Evolutionary conservation across 2,888 invertebrate genomes (phyloP).

Genomic region (Spatulosminthurus flaviceps): DNA sequence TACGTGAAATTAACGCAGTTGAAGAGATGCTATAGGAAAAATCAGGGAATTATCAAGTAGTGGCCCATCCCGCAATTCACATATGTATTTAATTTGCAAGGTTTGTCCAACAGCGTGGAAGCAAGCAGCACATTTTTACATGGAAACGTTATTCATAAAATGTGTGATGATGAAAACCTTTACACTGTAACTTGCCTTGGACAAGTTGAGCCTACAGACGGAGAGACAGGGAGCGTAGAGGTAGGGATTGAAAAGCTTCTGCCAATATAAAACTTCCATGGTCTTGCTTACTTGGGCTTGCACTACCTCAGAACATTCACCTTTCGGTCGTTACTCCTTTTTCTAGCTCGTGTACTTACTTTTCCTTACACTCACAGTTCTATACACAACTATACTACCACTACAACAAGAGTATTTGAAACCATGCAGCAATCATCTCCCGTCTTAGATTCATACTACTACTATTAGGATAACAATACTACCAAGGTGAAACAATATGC

Average conservation of each 20-base stretch:
- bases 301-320: slow-evolving; percentile 49
- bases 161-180: slow-evolving; percentile 10
- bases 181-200: slow-evolving; percentile 45
- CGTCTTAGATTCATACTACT: slow-evolving; percentile 8
- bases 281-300: slow-evolving; percentile 38
- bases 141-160: slow-evolving; percentile 18
- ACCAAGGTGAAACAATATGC: not conserved
- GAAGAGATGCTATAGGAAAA: not conserved
- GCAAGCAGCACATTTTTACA: not conserved
- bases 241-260: slow-evolving; percentile 1
- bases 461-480: not conserved
- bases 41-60: not conserved
- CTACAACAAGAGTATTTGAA: not conserved
- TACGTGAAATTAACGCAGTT: not conserved
- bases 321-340: slow-evolving; percentile 58
- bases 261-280: slow-evolving; percentile 21
- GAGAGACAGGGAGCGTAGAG: not conserved
- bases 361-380: slow-evolving; percentile 15
- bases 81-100: not conserved
- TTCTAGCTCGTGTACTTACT: slow-evolving; percentile 43
- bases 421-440: not conserved
- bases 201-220: slow-evolving; percentile 21
- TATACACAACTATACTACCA: too few species aligned
- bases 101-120: not conserved
- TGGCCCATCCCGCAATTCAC: not conserved